These are phyloP conservation scores for Trididemnum clinides DNA, from an alignment of 23 tunicate species.

Conservation along the genomic window DNA sequence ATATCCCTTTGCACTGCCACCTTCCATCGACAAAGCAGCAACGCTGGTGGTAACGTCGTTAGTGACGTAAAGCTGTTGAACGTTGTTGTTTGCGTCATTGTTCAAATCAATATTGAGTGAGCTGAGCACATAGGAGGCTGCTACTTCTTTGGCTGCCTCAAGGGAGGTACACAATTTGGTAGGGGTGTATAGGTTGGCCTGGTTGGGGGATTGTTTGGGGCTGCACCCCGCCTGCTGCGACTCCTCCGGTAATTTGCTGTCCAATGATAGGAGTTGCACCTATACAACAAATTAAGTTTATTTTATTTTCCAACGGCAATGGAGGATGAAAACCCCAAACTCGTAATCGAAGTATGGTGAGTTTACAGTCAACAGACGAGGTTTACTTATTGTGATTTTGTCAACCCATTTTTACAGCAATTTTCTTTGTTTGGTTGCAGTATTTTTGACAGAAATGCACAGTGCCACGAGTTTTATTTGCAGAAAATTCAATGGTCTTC, in stretches of 20 bases:
- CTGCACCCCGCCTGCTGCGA: constrained; percentile 45
- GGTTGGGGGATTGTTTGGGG: constrained; percentile 46
- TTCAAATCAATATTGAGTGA: constrained; percentile 20
- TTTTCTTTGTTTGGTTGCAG: too few species aligned
- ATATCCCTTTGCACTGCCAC: constrained; percentile 33
- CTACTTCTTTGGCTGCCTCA: constrained; percentile 86
- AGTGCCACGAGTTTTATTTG: too few species aligned
- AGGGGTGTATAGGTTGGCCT: constrained; percentile 90
- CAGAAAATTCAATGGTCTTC: too few species aligned
- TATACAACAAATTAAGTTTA: too few species aligned
- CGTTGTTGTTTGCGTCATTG: constrained; percentile 31
- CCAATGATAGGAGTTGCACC: constrained; percentile 81
- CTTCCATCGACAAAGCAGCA: constrained; percentile 12
- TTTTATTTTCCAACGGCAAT: too few species aligned
- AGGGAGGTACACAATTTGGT: constrained; percentile 99
- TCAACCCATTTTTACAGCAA: too few species aligned
- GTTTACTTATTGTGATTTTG: too few species aligned
- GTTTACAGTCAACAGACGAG: too few species aligned
- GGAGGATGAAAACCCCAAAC: too few species aligned
- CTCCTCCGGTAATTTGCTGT: constrained; percentile 49
- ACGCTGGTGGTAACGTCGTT: constrained; percentile 43
- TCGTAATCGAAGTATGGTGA: too few species aligned
- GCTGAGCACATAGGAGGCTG: constrained; percentile 70
- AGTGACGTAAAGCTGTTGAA: constrained; percentile 36
- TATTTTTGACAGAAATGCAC: too few species aligned